Evolutionary conservation across 2,113 vertebrate genomes (phyloP), one percentile per base, ranked within the genome.

Genomic region (Pristiophorus japonicus): DNA sequence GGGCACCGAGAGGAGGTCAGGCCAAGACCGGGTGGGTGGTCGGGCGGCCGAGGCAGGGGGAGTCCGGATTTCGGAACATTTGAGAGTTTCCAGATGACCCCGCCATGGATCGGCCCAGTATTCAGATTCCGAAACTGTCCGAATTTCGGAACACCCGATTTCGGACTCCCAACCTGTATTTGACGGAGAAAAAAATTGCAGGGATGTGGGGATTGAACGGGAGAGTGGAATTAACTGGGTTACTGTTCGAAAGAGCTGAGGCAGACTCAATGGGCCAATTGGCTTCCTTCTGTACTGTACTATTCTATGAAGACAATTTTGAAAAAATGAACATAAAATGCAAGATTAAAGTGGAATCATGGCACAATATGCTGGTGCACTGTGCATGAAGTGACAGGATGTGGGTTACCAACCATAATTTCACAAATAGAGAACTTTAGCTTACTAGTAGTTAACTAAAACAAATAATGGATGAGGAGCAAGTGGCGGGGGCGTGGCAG

Each of bases 401-500:
- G 42, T 94, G 65, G 65, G 22, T 70, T 94, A 14, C 45, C 42
- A 94, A 94, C 66, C 66, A 94, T 45, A 70, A 70, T 70, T 70
- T 42, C 42, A 65, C 93, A 73, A 70, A 67, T 12, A 51, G 66
- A 51, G 63, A 94, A 94, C 65, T 51, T 66, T 14, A 67, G 27
- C 65, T 94, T 45, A 70, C 14, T 45, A 59, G 14, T 94, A 51
- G 62, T 95, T 95, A n/a, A n/a, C n/a, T n/a, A n/a, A n/a, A n/a
- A n/a, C n/a, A n/a, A n/a, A n/a, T n/a, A n/a, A n/a, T n/a, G n/a
- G n/a, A n/a, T n/a, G 14, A 12, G 75, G 95, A 30, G 5, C 27
- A 7, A 55, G 34, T 34, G 95, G 47, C 3, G 34, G 7, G 11
- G 59, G 59, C 20, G 88, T 22, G 27, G 30, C n/a, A n/a, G n/a